These are phyloP conservation scores for Dyspetes luteomarginatus DNA, from an alignment of 2,888 invertebrate genomes.

Conservation along the genomic window DNA sequence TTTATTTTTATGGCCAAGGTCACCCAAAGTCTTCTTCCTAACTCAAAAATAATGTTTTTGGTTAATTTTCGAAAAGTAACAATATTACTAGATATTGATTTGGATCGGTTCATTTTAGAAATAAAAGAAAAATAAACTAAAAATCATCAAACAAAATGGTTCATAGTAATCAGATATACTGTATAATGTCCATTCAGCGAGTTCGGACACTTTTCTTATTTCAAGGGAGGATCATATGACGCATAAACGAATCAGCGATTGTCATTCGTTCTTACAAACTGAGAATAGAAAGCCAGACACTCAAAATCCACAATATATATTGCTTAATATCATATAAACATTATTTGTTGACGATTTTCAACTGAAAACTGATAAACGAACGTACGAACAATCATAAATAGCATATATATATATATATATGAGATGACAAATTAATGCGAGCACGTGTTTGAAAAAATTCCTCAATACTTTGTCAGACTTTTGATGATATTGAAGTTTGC, in stretches of 20 bases:
- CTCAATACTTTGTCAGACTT: background rate
- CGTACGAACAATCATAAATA: too few relatives aligned
- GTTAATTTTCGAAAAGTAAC: too few relatives aligned
- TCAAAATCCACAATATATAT: background rate
- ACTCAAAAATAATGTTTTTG: too few relatives aligned
- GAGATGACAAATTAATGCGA: background rate
- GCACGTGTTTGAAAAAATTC: conserved; percentile 1
- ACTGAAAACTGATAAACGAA: conserved; percentile 35
- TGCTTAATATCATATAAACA: background rate
- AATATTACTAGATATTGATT: too few relatives aligned
- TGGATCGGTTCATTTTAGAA: background rate
- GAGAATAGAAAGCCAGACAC: conserved; percentile 35
- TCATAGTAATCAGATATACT: background rate
- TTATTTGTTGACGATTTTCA: conserved; percentile 48
- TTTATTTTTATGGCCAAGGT: too few relatives aligned
- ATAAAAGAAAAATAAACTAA: conserved; percentile 6
- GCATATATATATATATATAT: background rate
- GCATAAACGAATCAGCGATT: conserved; percentile 36
- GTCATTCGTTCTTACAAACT: conserved; percentile 41
- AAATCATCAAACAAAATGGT: background rate
- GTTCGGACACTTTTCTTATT: conserved; percentile 41
- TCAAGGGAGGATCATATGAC: conserved; percentile 56
- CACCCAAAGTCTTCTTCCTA: too few relatives aligned
- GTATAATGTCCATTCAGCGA: conserved; percentile 2
- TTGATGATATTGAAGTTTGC: too few relatives aligned